Percentiles rank a stretch among this genome's conserved stretches.
These are phyloP conservation scores for Ochropleura leucogaster DNA, from an alignment of 2,888 invertebrate genomes.

Conservation along the genomic window DNA sequence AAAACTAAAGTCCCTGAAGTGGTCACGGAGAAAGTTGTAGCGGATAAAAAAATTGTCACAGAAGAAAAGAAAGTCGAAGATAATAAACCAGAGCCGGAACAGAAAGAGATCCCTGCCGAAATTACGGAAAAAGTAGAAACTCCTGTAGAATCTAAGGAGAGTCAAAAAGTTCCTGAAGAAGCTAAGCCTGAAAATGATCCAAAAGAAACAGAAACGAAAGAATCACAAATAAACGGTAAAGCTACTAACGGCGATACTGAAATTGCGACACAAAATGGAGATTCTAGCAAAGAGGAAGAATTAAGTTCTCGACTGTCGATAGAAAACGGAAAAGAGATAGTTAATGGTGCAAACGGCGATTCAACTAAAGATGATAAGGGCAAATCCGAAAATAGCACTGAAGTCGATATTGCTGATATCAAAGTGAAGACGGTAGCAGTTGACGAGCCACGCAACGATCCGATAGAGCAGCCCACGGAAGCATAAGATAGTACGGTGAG, in stretches of 20 bases:
- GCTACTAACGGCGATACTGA: slow-evolving; percentile 78
- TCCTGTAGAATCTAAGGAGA: slow-evolving; percentile 59
- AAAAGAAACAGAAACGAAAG: slow-evolving; percentile 75
- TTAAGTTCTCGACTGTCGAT: slow-evolving; percentile 81
- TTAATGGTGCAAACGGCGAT: slow-evolving; percentile 78
- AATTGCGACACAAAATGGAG: slow-evolving; percentile 78
- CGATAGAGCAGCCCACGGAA: slow-evolving; percentile 88
- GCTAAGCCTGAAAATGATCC: slow-evolving; percentile 68
- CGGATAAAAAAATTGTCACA: slow-evolving; percentile 34
- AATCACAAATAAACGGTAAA: slow-evolving; percentile 83
- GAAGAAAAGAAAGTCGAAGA: slow-evolving; percentile 54
- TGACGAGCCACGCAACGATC: slow-evolving; percentile 84
- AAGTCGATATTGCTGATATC: slow-evolving; percentile 84
- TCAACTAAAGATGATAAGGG: slow-evolving; percentile 75
- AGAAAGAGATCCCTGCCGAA: slow-evolving; percentile 47
- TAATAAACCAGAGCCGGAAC: slow-evolving; percentile 42
- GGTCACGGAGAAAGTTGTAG: slow-evolving; percentile 50
- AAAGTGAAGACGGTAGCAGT: slow-evolving; percentile 90
- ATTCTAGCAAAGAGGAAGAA: slow-evolving; percentile 79
- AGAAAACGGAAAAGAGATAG: slow-evolving; percentile 78
- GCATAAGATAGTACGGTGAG: slow-evolving; percentile 86
- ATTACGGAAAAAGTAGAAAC: slow-evolving; percentile 56
- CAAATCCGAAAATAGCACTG: slow-evolving; percentile 82
- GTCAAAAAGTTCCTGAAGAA: slow-evolving; percentile 60
- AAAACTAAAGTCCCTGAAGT: slow-evolving; percentile 57